Evolutionary conservation across 2,113 vertebrate genomes (phyloP).

Genomic region (Pampusana beccarii): DNA sequence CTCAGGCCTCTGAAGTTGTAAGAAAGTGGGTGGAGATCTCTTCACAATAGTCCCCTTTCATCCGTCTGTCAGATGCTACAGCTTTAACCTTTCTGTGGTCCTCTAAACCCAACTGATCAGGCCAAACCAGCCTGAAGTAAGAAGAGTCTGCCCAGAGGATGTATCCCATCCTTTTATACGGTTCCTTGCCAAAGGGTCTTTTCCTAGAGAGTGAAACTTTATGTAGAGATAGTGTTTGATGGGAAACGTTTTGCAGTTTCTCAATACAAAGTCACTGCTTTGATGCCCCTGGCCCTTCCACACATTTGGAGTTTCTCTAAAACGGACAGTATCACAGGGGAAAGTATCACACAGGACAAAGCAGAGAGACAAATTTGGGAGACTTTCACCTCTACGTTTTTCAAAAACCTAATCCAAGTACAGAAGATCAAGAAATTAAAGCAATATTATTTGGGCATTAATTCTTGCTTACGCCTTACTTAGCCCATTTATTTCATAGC

Average conservation of each 20-base stretch:
- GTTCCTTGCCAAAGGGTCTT: not conserved
- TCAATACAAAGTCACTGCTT: not conserved
- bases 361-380: not conserved
- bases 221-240: not conserved
- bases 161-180: not conserved
- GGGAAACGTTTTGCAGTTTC: not conserved
- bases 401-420: not conserved
- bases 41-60: not conserved
- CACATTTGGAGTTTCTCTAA: not conserved
- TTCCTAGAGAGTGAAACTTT: not conserved
- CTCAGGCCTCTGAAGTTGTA: not conserved
- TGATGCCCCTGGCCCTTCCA: not conserved
- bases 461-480: not conserved
- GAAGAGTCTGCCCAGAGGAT: not conserved
- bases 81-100: not conserved
- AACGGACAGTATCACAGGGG: not conserved
- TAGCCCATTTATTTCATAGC: not conserved
- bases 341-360: not conserved
- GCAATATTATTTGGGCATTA: not conserved
- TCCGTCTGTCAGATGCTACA: accelerated
- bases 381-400: not conserved
- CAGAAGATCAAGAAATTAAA: not conserved
- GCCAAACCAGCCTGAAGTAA: not conserved
- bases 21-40: not conserved
- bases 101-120: not conserved